phyloP scores from a whole-genome alignment of 2,888 invertebrate genomes.

The Luffia ferchaultella region DNA sequence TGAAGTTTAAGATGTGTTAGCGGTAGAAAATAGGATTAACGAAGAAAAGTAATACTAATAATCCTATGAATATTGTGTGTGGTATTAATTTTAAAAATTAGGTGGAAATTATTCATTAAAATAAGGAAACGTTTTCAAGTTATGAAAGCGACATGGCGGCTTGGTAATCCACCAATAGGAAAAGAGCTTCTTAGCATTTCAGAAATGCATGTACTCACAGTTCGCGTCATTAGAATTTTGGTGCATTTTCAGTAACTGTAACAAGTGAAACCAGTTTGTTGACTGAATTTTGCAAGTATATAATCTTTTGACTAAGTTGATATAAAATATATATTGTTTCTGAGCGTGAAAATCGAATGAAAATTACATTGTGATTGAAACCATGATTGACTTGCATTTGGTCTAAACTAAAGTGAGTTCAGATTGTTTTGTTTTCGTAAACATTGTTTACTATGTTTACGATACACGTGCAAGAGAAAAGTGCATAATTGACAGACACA shows the following conservation, averaged over 20 bases:
- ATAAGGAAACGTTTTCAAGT: not conserved
- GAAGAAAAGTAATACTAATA: not conserved
- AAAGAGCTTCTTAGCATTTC: conserved; percentile 70
- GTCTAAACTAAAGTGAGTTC: conserved; percentile 63
- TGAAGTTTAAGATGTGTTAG: not conserved
- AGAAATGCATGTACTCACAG: conserved; percentile 73
- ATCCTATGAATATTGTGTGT: not conserved
- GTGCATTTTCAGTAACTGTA: conserved; percentile 38
- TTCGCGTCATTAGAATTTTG: conserved; percentile 75
- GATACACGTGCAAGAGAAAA: conserved; percentile 75
- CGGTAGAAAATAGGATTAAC: not conserved
- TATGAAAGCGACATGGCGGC: conserved; percentile 72
- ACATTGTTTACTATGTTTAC: conserved; percentile 75
- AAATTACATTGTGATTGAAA: conserved; percentile 40
- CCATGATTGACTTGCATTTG: conserved; percentile 55
- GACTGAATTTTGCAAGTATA: not conserved
- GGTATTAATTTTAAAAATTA: not conserved
- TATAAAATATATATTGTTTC: conserved; percentile 13
- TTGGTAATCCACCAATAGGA: conserved; percentile 73
- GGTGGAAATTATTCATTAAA: not conserved
- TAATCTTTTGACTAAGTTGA: not conserved
- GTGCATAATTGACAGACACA: conserved; percentile 69
- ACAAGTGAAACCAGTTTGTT: not conserved
- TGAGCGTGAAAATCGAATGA: conserved; percentile 28
- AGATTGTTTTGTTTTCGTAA: conserved; percentile 82